phyloP scores from a whole-genome alignment of 2,113 vertebrate genomes.

The Nycticorax nycticorax region DNA sequence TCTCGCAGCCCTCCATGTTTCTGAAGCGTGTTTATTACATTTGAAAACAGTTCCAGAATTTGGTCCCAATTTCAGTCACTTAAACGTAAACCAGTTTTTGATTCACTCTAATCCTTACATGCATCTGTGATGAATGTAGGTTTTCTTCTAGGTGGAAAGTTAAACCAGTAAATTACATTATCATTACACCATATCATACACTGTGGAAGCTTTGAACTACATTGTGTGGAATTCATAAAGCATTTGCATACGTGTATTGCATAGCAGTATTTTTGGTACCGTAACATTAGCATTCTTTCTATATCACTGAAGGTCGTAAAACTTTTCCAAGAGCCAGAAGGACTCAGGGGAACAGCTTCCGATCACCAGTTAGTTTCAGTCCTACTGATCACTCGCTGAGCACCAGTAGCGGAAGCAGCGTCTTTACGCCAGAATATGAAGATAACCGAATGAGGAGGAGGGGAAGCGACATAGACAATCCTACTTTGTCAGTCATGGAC shows the following conservation, averaged over 20 bases:
- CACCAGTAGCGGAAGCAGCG: conserved; percentile 95
- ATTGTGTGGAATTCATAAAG: background rate
- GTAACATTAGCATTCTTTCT: background rate
- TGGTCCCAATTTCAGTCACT: background rate
- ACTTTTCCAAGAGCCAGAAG: conserved; percentile 95
- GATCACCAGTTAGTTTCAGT: conserved; percentile 93
- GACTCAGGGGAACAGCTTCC: conserved; percentile 91
- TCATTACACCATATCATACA: rapidly evolving
- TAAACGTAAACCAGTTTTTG: background rate
- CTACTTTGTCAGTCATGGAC: conserved; percentile 94
- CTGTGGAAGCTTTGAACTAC: background rate
- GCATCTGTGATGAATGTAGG: background rate
- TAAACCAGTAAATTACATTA: background rate
- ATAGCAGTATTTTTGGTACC: background rate
- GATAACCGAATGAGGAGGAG: conserved; percentile 85
- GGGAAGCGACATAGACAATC: conserved; percentile 94
- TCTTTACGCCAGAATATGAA: conserved; percentile 91
- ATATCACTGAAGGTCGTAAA: conserved; percentile 85
- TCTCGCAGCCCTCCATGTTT: background rate
- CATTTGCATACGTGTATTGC: background rate
- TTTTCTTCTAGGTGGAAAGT: background rate
- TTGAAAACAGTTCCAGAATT: background rate
- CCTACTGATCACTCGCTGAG: conserved; percentile 93
- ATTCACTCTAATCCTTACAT: background rate
- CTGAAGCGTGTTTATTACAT: background rate